Percentiles rank a stretch among this genome's conserved stretches.
Conservation (phyloP, 2,888 invertebrate species). For the Electrophaes corylata region DNA sequence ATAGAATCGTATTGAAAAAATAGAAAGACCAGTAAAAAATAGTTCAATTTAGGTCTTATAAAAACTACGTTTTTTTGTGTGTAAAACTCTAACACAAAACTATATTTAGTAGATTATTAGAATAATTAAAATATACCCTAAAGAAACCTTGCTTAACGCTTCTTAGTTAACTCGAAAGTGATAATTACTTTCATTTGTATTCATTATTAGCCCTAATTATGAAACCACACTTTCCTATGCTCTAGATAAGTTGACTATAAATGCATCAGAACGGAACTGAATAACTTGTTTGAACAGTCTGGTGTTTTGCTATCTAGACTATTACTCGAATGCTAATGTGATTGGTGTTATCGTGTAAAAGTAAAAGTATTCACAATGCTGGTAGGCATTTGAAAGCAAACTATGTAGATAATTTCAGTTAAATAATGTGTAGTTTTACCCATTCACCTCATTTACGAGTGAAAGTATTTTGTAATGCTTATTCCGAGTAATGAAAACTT, state of each 20-base stretch:
- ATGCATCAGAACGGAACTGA: conserved; percentile 29
- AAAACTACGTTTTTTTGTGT: neutral
- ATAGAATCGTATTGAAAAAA: too few relatives aligned
- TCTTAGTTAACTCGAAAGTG: conserved; percentile 36
- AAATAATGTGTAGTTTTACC: neutral
- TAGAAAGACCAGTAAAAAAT: too few relatives aligned
- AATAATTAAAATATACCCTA: neutral
- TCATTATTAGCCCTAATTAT: conserved; percentile 38
- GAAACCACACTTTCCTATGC: conserved; percentile 30
- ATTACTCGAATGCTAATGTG: conserved; percentile 17
- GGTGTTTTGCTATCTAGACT: conserved; percentile 10
- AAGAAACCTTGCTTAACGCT: conserved; percentile 18
- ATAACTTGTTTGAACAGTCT: conserved; percentile 26
- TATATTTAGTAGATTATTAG: too few relatives aligned
- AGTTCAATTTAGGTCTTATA: too few relatives aligned
- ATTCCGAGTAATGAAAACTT: neutral
- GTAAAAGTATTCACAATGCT: conserved; percentile 13
- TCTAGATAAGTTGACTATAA: conserved; percentile 33
- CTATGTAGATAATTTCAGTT: conserved; percentile 36
- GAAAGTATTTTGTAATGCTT: conserved; percentile 1
- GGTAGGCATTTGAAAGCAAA: conserved; percentile 31
- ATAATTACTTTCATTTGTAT: conserved; percentile 34
- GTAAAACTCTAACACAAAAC: too few relatives aligned
- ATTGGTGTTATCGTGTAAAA: conserved; percentile 17
- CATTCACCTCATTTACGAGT: neutral